phyloP scores from a whole-genome alignment of 2,888 invertebrate species.

The Ophion costatus region DNA sequence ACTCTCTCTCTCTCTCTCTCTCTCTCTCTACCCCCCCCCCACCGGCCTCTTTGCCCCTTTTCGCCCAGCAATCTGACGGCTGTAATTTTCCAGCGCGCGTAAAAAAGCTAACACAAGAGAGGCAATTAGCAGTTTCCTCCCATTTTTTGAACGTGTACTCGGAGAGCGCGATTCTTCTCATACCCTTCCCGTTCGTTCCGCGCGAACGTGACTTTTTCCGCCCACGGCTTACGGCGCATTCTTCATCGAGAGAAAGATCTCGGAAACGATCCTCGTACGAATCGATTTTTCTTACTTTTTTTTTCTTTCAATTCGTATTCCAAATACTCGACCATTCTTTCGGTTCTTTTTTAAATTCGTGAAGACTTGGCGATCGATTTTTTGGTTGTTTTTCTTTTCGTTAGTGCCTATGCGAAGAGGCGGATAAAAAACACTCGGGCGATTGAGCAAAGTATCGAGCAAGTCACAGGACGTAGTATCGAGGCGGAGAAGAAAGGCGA shows the following conservation, averaged over 20 bases:
- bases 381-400: too few species aligned
- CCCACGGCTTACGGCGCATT: neutral
- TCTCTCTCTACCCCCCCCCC: neutral
- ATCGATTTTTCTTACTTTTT: too few species aligned
- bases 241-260: too few species aligned
- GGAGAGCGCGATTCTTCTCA: slow-evolving; percentile 45
- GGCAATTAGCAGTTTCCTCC: slow-evolving; percentile 61
- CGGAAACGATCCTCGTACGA: too few species aligned
- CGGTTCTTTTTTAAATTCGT: too few species aligned
- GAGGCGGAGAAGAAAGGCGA: slow-evolving; percentile 12
- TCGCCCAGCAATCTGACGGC: neutral
- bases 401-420: too few species aligned
- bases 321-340: too few species aligned
- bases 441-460: too few species aligned
- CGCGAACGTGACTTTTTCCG: neutral
- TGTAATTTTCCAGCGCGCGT: slow-evolving; percentile 10
- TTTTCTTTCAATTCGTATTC: too few species aligned
- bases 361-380: too few species aligned
- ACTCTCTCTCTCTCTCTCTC: neutral
- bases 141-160: slow-evolving; percentile 56
- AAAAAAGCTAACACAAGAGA: slow-evolving; percentile 38
- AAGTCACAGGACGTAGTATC: neutral
- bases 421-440: too few species aligned
- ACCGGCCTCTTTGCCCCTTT: neutral
- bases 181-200: neutral